These are phyloP conservation scores for Tribolium castaneum DNA, from an alignment of 1,140 invertebrate species.

Conservation along the genomic window DNA sequence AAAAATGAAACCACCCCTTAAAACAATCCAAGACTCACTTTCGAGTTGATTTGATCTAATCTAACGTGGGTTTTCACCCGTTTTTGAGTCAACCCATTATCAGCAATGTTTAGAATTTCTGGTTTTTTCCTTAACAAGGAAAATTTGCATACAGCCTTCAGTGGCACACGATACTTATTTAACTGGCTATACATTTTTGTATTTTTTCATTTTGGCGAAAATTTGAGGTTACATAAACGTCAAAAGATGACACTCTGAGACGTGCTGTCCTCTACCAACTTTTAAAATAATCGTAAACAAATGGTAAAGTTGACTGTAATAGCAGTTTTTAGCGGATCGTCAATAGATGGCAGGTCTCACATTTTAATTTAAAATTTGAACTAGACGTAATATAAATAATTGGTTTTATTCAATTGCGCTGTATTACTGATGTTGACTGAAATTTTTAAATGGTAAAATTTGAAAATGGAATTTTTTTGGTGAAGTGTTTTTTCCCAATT, in stretches of 20 bases:
- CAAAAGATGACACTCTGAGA: neutral
- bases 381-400: too few species aligned
- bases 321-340: too few species aligned
- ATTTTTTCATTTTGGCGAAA: slow-evolving; percentile 24
- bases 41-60: neutral
- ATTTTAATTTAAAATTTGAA: too few species aligned
- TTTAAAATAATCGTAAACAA: too few species aligned
- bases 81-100: slow-evolving; percentile 1
- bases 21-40: neutral
- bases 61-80: neutral
- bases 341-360: too few species aligned
- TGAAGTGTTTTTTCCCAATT: too few species aligned
- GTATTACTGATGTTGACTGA: too few species aligned
- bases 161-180: neutral
- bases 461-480: too few species aligned
- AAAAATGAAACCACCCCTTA: neutral
- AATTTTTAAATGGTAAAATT: too few species aligned
- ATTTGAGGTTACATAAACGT: slow-evolving; percentile 23
- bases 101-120: neutral
- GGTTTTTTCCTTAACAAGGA: slow-evolving; percentile 5
- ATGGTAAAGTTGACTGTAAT: too few species aligned
- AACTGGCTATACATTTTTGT: slow-evolving; percentile 15
- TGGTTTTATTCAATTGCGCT: too few species aligned
- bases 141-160: neutral
- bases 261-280: too few species aligned